Evolutionary conservation across 1,140 invertebrate species (phyloP), one percentile per base, ranked within the genome.

Genomic region (Drosophila lacteicornis): DNA sequence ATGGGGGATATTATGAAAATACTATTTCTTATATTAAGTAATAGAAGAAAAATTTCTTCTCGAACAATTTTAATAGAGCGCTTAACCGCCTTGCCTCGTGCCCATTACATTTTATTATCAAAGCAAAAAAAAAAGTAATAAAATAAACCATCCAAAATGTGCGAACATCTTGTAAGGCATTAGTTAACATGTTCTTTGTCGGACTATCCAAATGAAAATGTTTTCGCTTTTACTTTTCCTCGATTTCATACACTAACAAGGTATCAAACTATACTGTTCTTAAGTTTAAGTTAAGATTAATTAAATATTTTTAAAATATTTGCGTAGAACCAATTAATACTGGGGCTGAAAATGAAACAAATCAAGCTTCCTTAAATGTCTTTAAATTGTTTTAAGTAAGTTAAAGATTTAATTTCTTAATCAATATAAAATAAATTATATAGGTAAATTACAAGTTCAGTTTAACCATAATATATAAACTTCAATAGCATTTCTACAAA

Each of bases 191-290:
- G 42, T 69, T 57, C 25, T 45, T 25, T 45, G 30, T 40, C 60
- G 36, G 30, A 45, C 47, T 55, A 55, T 46, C 47, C 25, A 75
- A 75, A 75, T 79, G 63, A 69, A 65, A 75, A 75, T 80, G 77
- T 47, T 63, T 71, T 60, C 19, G 27, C 19, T 53, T 55, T 61
- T 12, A 61, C 46, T 53, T 61, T 61, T n/a, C 17, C 22, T 60
- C 19, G 8, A 42, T 40, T 42, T 40, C 4, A 25, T 57, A 57
- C 33, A n/a, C 55, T 38, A n/a, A 22, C 55, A 40, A n/a, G 13
- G 13, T 8, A n/a, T n/a, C 13, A 0, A 11, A 53, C 11, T 8
- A 13, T 7, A 4, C 36, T 19, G 5, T 8, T 19, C 1, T 19
- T 33, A 11, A 3, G 9, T 12, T 33, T 2, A 30, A 7, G 27